phyloP scores from a whole-genome alignment of 1,140 invertebrate genomes.

The Cotesia glomerata region DNA sequence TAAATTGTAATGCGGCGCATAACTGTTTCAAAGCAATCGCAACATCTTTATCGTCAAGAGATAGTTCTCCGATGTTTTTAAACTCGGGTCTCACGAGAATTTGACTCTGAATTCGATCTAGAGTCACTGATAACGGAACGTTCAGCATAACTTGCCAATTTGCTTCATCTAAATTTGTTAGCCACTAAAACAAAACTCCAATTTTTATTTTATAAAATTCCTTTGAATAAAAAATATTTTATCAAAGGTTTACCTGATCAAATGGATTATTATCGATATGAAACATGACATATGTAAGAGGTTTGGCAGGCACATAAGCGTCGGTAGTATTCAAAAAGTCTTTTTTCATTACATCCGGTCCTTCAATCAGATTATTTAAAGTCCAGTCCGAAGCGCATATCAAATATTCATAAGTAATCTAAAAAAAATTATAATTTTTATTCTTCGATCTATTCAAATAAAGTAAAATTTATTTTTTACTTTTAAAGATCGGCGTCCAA shows the following conservation, averaged over 20 bases:
- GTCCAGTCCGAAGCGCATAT: slow-evolving; percentile 72
- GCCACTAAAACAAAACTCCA: slow-evolving; percentile 38
- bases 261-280: slow-evolving; percentile 74
- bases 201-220: neutral
- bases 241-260: slow-evolving; percentile 68
- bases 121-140: slow-evolving; percentile 39
- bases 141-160: slow-evolving; percentile 44
- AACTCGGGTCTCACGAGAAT: slow-evolving; percentile 45
- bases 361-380: slow-evolving; percentile 64
- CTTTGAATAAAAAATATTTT: slow-evolving; percentile 1
- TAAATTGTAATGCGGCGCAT: slow-evolving; percentile 33
- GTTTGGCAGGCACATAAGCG: slow-evolving; percentile 63
- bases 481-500: slow-evolving; percentile 59
- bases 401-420: slow-evolving; percentile 74
- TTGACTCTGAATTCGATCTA: slow-evolving; percentile 40
- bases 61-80: slow-evolving; percentile 42
- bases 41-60: slow-evolving; percentile 40
- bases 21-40: slow-evolving; percentile 40
- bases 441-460: neutral
- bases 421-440: slow-evolving; percentile 33
- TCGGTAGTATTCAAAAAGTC: slow-evolving; percentile 54
- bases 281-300: slow-evolving; percentile 76
- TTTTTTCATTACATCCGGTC: slow-evolving; percentile 48
- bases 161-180: slow-evolving; percentile 40
- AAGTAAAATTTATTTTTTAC: slow-evolving; percentile 38